A percentile compares a stretch with the other conserved stretches of the same genome.
Conservation (phyloP, 2,888 invertebrate species). For the Drosophila mulleri region DNA sequence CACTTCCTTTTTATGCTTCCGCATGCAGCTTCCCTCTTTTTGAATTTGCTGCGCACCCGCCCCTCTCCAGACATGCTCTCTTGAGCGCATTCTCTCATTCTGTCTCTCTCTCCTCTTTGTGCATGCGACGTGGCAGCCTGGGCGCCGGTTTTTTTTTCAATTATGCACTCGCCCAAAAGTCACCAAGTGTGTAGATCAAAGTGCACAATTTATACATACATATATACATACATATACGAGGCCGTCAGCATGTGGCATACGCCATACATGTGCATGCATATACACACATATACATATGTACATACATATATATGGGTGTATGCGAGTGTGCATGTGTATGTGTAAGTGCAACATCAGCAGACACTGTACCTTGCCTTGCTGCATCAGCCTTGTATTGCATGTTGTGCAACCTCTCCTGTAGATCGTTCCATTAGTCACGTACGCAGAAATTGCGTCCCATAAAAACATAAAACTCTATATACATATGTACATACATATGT, state of each 20-base stretch:
- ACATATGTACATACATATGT: neutral
- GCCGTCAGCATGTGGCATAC: constrained; percentile 1
- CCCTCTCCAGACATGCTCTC: neutral
- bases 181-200: constrained; percentile 51
- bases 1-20: constrained; percentile 65
- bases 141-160: constrained; percentile 17
- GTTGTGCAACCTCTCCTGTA: constrained; percentile 31
- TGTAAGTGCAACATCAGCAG: constrained; percentile 4
- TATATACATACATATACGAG: neutral
- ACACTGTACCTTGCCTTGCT: constrained; percentile 23
- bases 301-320: too few species aligned
- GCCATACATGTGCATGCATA: neutral
- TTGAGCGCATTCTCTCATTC: neutral
- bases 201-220: constrained; percentile 22
- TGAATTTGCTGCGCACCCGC: constrained; percentile 4
- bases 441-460: constrained; percentile 17
- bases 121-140: constrained; percentile 30
- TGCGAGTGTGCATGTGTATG: neutral
- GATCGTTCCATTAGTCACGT: constrained; percentile 57
- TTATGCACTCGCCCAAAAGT: constrained; percentile 30
- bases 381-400: constrained; percentile 13
- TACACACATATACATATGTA: neutral
- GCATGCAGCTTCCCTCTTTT: constrained; percentile 57
- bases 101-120: constrained; percentile 1
- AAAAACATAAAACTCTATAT: neutral